Conservation (phyloP, 1,140 invertebrate genomes). For the Anoplolepis gracilipes region DNA sequence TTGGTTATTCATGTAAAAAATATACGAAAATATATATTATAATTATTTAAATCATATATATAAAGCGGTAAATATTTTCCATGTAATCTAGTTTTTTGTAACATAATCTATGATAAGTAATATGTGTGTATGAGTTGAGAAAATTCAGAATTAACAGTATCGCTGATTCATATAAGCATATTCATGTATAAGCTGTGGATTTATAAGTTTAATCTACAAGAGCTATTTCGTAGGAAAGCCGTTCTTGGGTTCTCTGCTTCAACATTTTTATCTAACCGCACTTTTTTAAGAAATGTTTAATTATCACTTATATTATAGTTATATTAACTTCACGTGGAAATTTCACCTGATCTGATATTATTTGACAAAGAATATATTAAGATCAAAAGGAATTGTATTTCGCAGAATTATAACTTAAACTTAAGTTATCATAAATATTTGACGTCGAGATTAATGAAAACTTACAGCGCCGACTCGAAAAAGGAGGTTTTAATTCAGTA, state of each 20-base stretch:
- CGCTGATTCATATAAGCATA: neutral
- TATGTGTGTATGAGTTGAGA: neutral
- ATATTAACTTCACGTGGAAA: neutral
- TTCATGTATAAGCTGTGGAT: neutral
- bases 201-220: slow-evolving; percentile 20
- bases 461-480: neutral
- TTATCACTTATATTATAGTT: neutral
- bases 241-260: neutral
- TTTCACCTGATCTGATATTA: neutral
- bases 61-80: neutral
- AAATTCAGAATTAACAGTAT: neutral
- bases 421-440: neutral
- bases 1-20: neutral
- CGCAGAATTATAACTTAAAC: neutral
- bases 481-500: neutral
- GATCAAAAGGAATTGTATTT: neutral
- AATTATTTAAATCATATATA: neutral
- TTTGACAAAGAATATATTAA: slow-evolving; percentile 1
- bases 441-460: neutral
- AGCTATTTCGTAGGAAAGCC: too few species aligned
- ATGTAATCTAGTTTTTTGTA: neutral
- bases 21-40: neutral
- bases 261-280: slow-evolving; percentile 15
- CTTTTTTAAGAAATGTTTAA: neutral
- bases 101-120: neutral